Percentiles rank a stretch among this genome's conserved stretches.
Evolutionary conservation across 2,797 vertebrate genomes (phyloP).

Genomic region (Helicolenus hilgendorfi): DNA sequence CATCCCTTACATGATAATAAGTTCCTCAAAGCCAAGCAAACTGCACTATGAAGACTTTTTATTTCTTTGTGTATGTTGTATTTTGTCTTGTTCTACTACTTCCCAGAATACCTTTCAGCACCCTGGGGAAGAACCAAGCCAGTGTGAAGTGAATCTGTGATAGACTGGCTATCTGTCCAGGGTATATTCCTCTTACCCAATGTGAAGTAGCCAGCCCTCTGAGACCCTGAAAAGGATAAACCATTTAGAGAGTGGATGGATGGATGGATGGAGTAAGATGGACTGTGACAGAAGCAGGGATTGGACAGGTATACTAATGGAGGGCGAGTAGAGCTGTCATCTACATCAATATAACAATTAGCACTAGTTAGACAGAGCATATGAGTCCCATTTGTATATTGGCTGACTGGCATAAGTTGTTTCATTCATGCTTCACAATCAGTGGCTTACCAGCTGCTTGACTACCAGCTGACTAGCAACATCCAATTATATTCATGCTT

Average conservation of each 20-base stretch:
- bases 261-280: neutral
- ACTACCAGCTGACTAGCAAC: neutral
- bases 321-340: neutral
- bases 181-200: neutral
- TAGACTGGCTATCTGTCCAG: neutral
- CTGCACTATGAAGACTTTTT: neutral
- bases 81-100: neutral
- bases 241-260: neutral
- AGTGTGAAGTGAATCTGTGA: neutral
- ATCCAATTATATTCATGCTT: neutral
- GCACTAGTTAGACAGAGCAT: neutral
- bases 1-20: too few species aligned
- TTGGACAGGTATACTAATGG: neutral
- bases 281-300: neutral
- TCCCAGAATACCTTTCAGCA: neutral
- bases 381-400: too few species aligned
- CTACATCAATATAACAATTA: neutral
- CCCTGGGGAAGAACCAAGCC: neutral
- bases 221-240: neutral
- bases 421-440: neutral
- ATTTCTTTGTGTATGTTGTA: neutral
- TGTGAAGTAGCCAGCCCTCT: neutral
- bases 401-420: neutral
- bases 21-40: neutral
- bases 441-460: neutral